Evolutionary conservation across 2,888 invertebrate species (phyloP), one percentile per base, ranked within the genome.

Genomic region (Spialia ferax): DNA sequence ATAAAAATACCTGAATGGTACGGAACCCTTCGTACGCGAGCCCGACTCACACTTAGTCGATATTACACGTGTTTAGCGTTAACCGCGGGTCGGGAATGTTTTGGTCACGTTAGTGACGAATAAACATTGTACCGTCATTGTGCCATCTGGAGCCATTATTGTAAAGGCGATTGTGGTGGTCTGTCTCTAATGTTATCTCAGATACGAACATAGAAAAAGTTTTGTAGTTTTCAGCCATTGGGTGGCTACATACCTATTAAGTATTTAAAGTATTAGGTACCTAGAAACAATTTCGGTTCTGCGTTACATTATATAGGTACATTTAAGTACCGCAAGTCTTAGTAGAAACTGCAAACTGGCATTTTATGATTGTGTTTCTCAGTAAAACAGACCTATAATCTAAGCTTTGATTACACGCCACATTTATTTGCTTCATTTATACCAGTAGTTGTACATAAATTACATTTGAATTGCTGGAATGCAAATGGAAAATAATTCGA

Each of bases 401-500:
- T 57, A 48, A 15, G 15, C 35, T 57, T 57, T 64, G 57, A 59
- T 65, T 64, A 38, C 64, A 48, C 20, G 32, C 57, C 48, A 57
- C 15, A 32, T 8, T 52, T 64, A 35, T 64, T 57, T 42, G 22
- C 56, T 57, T 56, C 23, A 20, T 65, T 23, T 63, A 45, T 38
- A 63, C 56, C 7, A 63, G 45, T 15, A 55, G 63, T 63, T 57
- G 50, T 29, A 20, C 18, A 23, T 23, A 57, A 65, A 65, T 50
- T 45, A 59, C 23, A 50, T 50, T 45, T 29, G 42, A 66, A 66
- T 66, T 38, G 52, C 26, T 38, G 7, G n/a, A 18, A 26, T 38
- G 20, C 35, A 59, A 66, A 42, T 60, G 59, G 60, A 60, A 59
- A 59, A 60, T 60, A 60, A 66, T 66, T 60, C 50, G 22, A 35